Percentiles rank a stretch among this genome's conserved stretches.
Evolutionary conservation across 2,113 vertebrate species (phyloP).

Genomic region (Cyprinodon variegatus): DNA sequence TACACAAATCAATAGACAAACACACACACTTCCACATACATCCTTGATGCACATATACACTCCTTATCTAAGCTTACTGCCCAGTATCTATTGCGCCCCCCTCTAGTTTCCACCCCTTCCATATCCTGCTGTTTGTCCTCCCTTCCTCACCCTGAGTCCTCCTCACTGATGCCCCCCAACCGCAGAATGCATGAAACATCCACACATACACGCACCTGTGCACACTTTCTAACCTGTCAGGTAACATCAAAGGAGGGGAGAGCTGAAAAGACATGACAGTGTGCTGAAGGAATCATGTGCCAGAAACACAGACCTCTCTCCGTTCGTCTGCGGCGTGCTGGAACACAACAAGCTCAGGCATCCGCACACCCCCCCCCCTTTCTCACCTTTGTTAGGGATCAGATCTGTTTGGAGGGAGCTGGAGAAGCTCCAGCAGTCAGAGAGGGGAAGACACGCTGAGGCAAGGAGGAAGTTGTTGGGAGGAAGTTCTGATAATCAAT

Average conservation of each 20-base stretch:
- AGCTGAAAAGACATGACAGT: constrained; percentile 69
- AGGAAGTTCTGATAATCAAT: constrained; percentile 67
- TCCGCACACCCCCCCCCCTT: constrained; percentile 42
- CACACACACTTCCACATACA: constrained; percentile 49
- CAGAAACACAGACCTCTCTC: constrained; percentile 63
- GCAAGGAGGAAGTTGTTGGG: constrained; percentile 35
- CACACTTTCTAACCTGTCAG: constrained; percentile 68
- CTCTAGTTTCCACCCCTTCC: constrained; percentile 47
- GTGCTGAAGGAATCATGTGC: constrained; percentile 66
- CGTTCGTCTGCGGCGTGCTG: constrained; percentile 58
- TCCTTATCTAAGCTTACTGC: constrained; percentile 44
- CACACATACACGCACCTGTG: constrained; percentile 35
- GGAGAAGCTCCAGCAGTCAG: constrained; percentile 63
- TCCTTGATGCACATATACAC: constrained; percentile 45
- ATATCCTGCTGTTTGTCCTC: constrained; percentile 58
- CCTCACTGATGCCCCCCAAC: constrained; percentile 8
- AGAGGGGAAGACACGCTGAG: constrained; percentile 28
- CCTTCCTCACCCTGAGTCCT: constrained; percentile 20
- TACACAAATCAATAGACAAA: constrained; percentile 60
- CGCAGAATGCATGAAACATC: constrained; percentile 44
- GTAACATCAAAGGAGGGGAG: constrained; percentile 66
- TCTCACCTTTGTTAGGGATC: constrained; percentile 56
- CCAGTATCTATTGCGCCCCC: constrained; percentile 29
- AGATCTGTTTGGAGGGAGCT: constrained; percentile 49
- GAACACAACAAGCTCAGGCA: constrained; percentile 50